Evolutionary conservation across 1,140 invertebrate genomes (phyloP).

Genomic region (Babylonia areolata): DNA sequence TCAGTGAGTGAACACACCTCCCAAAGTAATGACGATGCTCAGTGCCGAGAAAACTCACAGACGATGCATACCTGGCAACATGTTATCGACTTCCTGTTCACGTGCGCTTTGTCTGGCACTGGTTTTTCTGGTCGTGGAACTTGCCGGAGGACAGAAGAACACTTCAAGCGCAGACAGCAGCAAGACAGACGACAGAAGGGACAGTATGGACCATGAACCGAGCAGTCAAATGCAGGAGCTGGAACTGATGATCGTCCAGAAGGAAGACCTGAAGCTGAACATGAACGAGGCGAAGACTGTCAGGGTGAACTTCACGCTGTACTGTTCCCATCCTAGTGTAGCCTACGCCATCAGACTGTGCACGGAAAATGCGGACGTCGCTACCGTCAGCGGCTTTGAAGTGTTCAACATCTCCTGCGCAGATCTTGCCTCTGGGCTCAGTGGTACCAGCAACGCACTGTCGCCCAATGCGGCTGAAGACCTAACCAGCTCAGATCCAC

Average conservation of each 20-base stretch:
- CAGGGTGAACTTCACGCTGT: constrained; percentile 11
- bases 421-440: neutral
- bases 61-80: neutral
- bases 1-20: neutral
- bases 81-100: neutral
- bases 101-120: neutral
- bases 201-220: neutral
- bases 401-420: constrained; percentile 13
- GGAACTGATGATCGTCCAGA: neutral
- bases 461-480: no score
- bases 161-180: neutral
- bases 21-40: neutral
- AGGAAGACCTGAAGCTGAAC: neutral
- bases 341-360: neutral
- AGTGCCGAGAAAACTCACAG: neutral
- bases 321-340: constrained; percentile 21
- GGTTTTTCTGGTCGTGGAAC: no score
- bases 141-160: neutral
- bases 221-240: constrained; percentile 2
- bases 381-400: neutral
- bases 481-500: no score
- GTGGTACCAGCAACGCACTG: no score
- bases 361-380: neutral
- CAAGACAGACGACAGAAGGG: neutral
- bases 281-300: neutral